Base-by-base conservation (phyloP, 2,888 invertebrate species). In the Cosmia pyralina region DNA sequence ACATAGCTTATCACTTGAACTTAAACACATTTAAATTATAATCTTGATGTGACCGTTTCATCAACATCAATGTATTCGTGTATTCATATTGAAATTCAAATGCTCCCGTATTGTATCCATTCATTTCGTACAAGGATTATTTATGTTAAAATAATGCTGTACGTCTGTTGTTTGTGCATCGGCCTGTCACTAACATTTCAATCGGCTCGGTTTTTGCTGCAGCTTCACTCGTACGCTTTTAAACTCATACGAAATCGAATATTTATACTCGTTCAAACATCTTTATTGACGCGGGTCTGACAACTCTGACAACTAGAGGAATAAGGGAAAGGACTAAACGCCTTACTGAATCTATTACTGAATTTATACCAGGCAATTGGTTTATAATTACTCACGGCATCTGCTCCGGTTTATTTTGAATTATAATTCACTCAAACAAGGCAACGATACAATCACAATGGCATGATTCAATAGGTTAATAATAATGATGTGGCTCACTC, bases 71-170 rank as follows among this genome's bases (percentile, higher is more conserved):
- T 89, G 89, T 92, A 93, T 93, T 93, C 91, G 88, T 91, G 89
- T 90, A 92, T 92, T 91, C 92, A 86, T 92, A 93, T 95, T 95
- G 93, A 94, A 95, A 95, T 96, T 96, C 94, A 95, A 94, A 94
- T 94, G 88, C 86, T 89, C 87, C 88, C 90, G 92, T 94, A 94
- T 94, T 94, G 93, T 94, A 91, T 93, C 93, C 93, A 94, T 95
- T 93, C 93, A 93, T 94, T 94, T 94, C 92, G 89, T 93, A 94
- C 95, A 95, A 94, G 94, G 95, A 95, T 94, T 96, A 96, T 96
- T 94, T 96, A 96, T 96, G 96, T 90, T 95, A 96, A 95, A 95
- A 95, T 94, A 94, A 94, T 94, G 87, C 95, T 93, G 94, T 93
- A 93, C 90, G 93, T 92, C 93, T 91, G 92, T 93, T 95, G 94